These are phyloP conservation scores for Eira barbara DNA, from an alignment of 2,113 vertebrate species.

Conservation along the genomic window DNA sequence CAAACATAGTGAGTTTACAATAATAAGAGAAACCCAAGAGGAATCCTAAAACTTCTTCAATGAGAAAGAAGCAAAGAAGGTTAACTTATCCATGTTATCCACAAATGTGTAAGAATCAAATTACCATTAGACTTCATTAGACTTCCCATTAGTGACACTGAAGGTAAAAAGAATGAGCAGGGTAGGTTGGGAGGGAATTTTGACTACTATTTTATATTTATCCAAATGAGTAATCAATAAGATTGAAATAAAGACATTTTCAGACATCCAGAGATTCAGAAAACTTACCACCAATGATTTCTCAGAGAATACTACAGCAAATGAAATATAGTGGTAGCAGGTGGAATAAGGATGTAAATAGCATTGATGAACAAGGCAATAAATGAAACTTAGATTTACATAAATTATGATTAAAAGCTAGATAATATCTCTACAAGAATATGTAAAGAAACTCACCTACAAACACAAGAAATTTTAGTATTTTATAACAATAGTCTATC, in stretches of 20 bases:
- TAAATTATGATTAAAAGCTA: not conserved
- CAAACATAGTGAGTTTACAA: not conserved
- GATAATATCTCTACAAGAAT: not conserved
- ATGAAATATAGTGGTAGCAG: not conserved
- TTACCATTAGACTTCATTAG: not conserved
- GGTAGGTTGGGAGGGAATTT: not conserved
- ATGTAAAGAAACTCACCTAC: not conserved
- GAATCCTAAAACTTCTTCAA: not conserved
- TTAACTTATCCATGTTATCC: not conserved
- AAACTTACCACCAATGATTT: not conserved
- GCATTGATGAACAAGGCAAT: not conserved
- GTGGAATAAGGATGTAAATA: not conserved
- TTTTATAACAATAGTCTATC: not conserved
- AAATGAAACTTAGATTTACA: not conserved
- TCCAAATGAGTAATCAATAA: not conserved
- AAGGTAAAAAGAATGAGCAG: not conserved
- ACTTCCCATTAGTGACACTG: not conserved
- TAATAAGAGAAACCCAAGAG: not conserved
- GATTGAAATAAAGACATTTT: not conserved
- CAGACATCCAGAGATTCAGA: not conserved
- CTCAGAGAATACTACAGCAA: not conserved
- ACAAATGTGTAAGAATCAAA: not conserved
- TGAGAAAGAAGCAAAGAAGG: not conserved
- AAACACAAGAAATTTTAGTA: not conserved
- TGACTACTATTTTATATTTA: not conserved